Percentiles rank a stretch among this genome's conserved stretches.
Conservation (phyloP, 1,140 invertebrate genomes). For the Musca vetustissima region DNA sequence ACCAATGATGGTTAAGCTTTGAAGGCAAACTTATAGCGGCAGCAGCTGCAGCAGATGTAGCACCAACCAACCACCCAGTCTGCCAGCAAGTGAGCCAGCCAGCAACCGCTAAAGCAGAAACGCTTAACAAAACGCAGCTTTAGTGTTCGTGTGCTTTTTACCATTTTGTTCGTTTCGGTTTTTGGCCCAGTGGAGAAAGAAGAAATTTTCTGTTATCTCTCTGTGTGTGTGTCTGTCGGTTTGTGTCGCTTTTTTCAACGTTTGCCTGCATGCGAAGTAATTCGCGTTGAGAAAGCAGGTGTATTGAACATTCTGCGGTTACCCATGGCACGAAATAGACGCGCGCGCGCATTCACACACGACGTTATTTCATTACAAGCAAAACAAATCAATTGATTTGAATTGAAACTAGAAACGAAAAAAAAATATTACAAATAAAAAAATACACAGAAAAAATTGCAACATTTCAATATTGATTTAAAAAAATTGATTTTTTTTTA, state of each 20-base stretch:
- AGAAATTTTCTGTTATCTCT: slow-evolving; percentile 15
- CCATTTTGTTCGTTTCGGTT: slow-evolving; percentile 22
- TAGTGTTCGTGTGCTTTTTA: slow-evolving; percentile 1
- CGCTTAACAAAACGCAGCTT: too few relatives aligned
- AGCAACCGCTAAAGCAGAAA: too few relatives aligned
- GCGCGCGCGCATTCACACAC: slow-evolving; percentile 36
- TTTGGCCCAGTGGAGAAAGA: slow-evolving; percentile 7
- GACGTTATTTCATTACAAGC: slow-evolving; percentile 27
- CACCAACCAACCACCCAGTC: background rate
- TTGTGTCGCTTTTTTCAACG: background rate
- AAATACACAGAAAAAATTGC: background rate
- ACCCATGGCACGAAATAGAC: slow-evolving; percentile 55
- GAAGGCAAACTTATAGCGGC: background rate
- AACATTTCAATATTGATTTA: background rate
- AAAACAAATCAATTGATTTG: slow-evolving; percentile 11
- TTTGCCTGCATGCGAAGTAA: slow-evolving; percentile 53
- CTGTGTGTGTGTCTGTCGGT: slow-evolving; percentile 9
- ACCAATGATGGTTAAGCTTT: too few relatives aligned
- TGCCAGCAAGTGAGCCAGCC: too few relatives aligned
- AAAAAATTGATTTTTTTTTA: background rate
- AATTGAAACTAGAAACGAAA: background rate
- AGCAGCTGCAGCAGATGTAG: slow-evolving; percentile 7
- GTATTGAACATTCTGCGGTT: slow-evolving; percentile 55
- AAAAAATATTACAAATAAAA: slow-evolving; percentile 8
- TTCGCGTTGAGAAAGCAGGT: slow-evolving; percentile 57